A percentile compares a stretch with the other conserved stretches of the same genome.
Evolutionary conservation across 2,888 invertebrate species (phyloP).

Genomic region (Tryphoninae sp.): DNA sequence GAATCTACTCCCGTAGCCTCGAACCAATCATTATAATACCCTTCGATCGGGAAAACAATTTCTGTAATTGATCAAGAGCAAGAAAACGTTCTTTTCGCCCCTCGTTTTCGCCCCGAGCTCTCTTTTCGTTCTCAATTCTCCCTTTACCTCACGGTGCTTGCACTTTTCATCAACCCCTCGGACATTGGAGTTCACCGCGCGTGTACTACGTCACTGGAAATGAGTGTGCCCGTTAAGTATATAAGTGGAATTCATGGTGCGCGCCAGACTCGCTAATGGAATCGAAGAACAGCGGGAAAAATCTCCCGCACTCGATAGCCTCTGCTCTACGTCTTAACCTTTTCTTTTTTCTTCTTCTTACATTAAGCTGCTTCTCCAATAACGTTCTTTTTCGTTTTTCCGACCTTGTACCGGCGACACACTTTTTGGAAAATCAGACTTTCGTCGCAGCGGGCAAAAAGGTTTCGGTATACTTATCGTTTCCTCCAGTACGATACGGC

Average conservation of each 20-base stretch:
- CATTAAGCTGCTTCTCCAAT: background rate
- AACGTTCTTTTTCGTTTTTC: conserved; percentile 14
- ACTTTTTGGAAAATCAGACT: conserved; percentile 58
- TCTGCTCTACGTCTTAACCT: conserved; percentile 10
- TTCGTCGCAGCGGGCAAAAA: conserved; percentile 56
- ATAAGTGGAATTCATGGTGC: conserved; percentile 61
- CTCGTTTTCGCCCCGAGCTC: conserved; percentile 1
- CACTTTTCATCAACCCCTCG: background rate
- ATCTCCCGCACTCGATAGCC: conserved; percentile 9
- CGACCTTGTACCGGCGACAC: conserved; percentile 23
- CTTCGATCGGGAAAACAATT: conserved; percentile 63
- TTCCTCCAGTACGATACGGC: background rate
- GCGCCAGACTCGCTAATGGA: conserved; percentile 53
- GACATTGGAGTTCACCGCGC: conserved; percentile 35
- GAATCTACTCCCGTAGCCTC: conserved; percentile 9
- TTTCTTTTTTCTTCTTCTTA: background rate
- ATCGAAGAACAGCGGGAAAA: conserved; percentile 59
- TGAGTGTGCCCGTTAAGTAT: conserved; percentile 57
- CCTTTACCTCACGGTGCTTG: conserved; percentile 12
- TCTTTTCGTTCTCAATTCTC: background rate
- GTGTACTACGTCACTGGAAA: conserved; percentile 52
- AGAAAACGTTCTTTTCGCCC: conserved; percentile 23
- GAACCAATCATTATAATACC: conserved; percentile 53
- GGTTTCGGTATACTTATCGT: conserved; percentile 58
- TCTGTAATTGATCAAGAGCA: conserved; percentile 63